Base-by-base conservation (phyloP, 1,140 invertebrate species). In the Goniozus legneri region DNA sequence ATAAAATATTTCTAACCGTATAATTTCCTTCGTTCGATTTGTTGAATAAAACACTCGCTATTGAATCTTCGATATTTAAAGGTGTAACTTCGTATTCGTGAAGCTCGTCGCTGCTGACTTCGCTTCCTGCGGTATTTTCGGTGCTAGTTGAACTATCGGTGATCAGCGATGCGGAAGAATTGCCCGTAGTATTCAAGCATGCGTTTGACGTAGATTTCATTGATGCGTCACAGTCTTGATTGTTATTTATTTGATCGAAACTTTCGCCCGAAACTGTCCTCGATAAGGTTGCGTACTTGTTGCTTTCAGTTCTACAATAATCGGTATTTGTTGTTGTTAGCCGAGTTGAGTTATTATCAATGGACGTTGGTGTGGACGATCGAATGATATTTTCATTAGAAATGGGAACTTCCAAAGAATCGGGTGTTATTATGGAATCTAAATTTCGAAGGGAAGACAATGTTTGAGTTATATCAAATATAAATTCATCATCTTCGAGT, bases 51-150 rank as follows among this genome's bases (percentile, higher is more conserved):
- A 27, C 4, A 27, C 4, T 10, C 10, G 24, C 24, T 27, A 27
- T 27, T 27, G 10, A 6, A 27, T 6, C 24, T 6, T 27, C 10
- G 4, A 10, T 27, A 27, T 27, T 27, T 6, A 10, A 13, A 1
- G 47, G 20, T 1, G 56, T 52, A 2, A 64, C 53, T 20, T 67
- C 59, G 47, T 71, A 66, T 33, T 74, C 73, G 49, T 68, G 69
- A 6, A 73, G 51, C 33, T 75, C 69, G 43, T 72, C 67, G 41
- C 64, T 73, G 56, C 60, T 69, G 19, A 70, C 42, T 32, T 71
- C 71, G 30, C 63, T 71, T 1, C 60, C 63, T 0, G 65, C 64
- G 0, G 66, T 62, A 19, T 62, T 70, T 34, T 67, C 71, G 46
- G 58, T 64, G 42, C 64, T 60, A 1, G 62, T 58, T 33, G 51